Evolutionary conservation across 2,113 vertebrate species (phyloP).

Genomic region (Glareola pratincola): DNA sequence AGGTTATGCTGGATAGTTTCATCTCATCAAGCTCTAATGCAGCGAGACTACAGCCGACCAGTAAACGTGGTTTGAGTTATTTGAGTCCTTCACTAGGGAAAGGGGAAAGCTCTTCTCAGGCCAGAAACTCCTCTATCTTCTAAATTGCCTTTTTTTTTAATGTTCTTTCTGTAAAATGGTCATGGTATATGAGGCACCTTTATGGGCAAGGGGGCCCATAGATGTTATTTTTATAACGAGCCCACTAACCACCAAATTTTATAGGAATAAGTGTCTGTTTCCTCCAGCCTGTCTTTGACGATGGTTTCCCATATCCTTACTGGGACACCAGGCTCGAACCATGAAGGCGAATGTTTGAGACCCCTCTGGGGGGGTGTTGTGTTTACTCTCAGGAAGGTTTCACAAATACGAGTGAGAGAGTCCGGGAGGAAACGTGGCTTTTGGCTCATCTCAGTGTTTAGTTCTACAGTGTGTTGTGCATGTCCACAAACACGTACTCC

Average conservation of each 20-base stretch:
- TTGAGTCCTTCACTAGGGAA: neutral
- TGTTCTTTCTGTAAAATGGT: constrained; percentile 22
- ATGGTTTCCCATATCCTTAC: constrained; percentile 60
- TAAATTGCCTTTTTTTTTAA: constrained; percentile 17
- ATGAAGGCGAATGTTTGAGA: constrained; percentile 31
- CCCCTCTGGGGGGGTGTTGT: constrained; percentile 51
- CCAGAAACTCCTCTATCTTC: neutral
- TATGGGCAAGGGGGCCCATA: constrained; percentile 23
- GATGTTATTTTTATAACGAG: constrained; percentile 29
- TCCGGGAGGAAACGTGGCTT: constrained; percentile 1
- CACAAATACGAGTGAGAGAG: neutral
- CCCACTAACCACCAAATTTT: constrained; percentile 21
- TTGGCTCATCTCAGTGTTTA: constrained; percentile 34
- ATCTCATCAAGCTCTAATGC: constrained; percentile 48
- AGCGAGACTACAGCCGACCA: constrained; percentile 6
- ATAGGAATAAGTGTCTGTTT: constrained; percentile 26
- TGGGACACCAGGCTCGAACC: constrained; percentile 49
- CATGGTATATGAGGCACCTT: constrained; percentile 35
- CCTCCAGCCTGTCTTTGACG: constrained; percentile 45
- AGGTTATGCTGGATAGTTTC: neutral
- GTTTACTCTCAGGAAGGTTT: constrained; percentile 56
- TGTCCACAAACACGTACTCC: constrained; percentile 12
- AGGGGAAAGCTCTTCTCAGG: neutral
- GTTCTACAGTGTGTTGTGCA: neutral
- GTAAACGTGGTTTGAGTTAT: constrained; percentile 48